Base-by-base conservation (phyloP, 1,140 invertebrate species). In the Megathymus violae region DNA sequence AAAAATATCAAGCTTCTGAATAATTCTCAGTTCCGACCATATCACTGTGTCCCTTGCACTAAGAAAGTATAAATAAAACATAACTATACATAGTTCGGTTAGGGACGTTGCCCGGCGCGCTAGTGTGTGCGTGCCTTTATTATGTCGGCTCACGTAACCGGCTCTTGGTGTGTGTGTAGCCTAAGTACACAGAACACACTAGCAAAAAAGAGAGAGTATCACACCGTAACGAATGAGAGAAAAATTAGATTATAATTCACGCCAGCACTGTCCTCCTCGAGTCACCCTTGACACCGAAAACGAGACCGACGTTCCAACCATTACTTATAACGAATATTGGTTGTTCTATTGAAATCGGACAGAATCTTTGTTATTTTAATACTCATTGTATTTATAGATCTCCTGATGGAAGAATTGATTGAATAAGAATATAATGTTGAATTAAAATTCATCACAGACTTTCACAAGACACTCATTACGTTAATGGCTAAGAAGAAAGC, bases 21-120 rank as follows among this genome's bases (percentile, higher is more conserved):
- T 44, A 76, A 71, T 71, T 69, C 27, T 78, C 77, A 83, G 25
- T 65, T 74, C 58, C 78, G 19, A 19, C 67, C 19, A 47, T 79
- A n/a, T 77, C 27, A 48, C 34, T 56, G 44, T 75, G 73, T 71
- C 75, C 77, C 76, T 64, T 60, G 38, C 48, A 64, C 69, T 79
- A 86, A 89, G 87, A 89, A 86, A 89, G 82, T 89, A 89, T 89
- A 89, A 89, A 89, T 89, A 89, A 89, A 89, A 85, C 85, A 89
- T 85, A 84, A 86, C 77, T 80, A 82, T 80, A 64, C 69, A 62
- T 71, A 59, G 74, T 65, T 64, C 63, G 71, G 72, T 74, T 70
- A 81, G 82, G 86, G 86, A 88, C 86, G 83, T 86, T 89, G 86
- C 76, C 86, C 84, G 54, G 76, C 50, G 17, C 56, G 59, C 48